Percentiles rank a stretch among this genome's conserved stretches.
Conservation (phyloP, 2,888 invertebrate species). For the Melanophora roralis region DNA sequence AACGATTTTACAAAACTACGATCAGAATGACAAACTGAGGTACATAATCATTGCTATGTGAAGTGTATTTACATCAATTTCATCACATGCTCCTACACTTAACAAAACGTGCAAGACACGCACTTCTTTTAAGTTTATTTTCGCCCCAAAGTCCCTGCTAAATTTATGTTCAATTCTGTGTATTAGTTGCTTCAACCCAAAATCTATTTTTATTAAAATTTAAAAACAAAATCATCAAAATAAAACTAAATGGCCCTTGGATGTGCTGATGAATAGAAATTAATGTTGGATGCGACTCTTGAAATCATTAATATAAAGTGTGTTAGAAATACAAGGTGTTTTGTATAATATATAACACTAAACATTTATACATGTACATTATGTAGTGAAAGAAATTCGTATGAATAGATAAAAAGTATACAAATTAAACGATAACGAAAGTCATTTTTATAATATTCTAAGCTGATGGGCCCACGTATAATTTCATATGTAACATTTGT, state of each 20-base stretch:
- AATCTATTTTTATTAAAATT: slow-evolving; percentile 41
- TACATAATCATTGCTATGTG: too few relatives aligned
- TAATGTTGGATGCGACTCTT: slow-evolving; percentile 51
- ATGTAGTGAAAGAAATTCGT: slow-evolving; percentile 35
- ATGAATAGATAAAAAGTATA: slow-evolving; percentile 32
- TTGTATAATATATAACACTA: slow-evolving; percentile 51
- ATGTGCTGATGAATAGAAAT: slow-evolving; percentile 42
- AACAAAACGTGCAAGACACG: too few relatives aligned
- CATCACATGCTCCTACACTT: too few relatives aligned
- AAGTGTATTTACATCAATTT: too few relatives aligned
- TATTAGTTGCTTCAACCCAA: background rate
- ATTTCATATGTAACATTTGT: slow-evolving; percentile 22
- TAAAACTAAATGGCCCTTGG: slow-evolving; percentile 39
- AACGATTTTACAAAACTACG: too few relatives aligned
- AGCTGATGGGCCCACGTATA: slow-evolving; percentile 30
- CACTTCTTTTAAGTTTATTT: too few relatives aligned
- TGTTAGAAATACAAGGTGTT: slow-evolving; percentile 53
- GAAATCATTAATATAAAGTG: slow-evolving; percentile 56
- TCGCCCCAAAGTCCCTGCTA: background rate
- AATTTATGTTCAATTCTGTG: background rate
- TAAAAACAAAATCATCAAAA: slow-evolving; percentile 37
- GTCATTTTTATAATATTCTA: background rate
- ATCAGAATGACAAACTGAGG: too few relatives aligned
- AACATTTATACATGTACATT: slow-evolving; percentile 49
- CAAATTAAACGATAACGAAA: slow-evolving; percentile 39